Evolutionary conservation across 2,888 invertebrate species (phyloP), one percentile per base, ranked within the genome.

Genomic region (Leptinotarsa tumamoca): DNA sequence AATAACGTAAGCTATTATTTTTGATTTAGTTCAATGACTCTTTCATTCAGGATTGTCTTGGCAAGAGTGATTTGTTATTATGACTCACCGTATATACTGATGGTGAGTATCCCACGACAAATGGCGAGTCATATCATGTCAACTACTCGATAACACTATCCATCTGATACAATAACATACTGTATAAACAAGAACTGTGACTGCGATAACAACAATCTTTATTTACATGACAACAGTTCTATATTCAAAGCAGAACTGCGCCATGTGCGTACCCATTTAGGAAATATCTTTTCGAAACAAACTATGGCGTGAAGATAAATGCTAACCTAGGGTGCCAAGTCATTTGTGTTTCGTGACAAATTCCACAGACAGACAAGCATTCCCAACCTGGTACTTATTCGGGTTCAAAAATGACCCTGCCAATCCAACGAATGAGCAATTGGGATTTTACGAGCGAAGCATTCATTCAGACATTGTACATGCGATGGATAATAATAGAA

Each of bases 401-500:
- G n/a, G 23, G 5, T 58, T 66, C 58, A 49, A 43, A 67, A 72
- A 67, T 67, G 67, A 70, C 70, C 70, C 23, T 70, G 27, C 54
- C 70, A 49, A 58, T 49, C n/a, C 68, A n/a, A 54, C 70, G 67
- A 58, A 69, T 70, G 67, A 56, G 61, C 67, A 67, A 73, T 73
- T 71, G 76, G 67, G 66, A 77, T 74, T 74, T 77, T 71, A 74
- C 69, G 50, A n/a, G n/a, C 73, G 61, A 68, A 70, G 70, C 73
- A 63, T 69, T 63, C 61, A 76, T 73, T 71, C 76, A 67, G 72
- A 72, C 71, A 71, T 68, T 73, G 71, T 71, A 71, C 76, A 77
- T 77, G 76, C 73, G 71, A 77, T 77, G 71, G 68, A 73, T 66
- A 77, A 74, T 77, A 77, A 77, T 77, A 77, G 74, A 74, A 77